Conservation (phyloP, 2,888 invertebrate species). For the Malthinus flaveolus region DNA sequence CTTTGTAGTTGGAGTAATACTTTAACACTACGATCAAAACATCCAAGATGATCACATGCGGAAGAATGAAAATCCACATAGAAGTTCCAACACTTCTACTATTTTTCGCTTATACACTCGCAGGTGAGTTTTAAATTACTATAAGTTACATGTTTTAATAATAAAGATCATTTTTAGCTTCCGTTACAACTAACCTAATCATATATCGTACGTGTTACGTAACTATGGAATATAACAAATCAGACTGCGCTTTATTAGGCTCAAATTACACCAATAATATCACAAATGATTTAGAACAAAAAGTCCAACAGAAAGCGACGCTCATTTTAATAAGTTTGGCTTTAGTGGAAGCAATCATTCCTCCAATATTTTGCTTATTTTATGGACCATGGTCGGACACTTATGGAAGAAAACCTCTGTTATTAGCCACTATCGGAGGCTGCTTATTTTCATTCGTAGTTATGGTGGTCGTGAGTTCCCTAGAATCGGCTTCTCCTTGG, state of each 20-base stretch:
- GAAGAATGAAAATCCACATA: conserved; percentile 8
- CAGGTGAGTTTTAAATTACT: conserved; percentile 31
- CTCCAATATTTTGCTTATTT: conserved; percentile 70
- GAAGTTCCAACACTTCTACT: conserved; percentile 33
- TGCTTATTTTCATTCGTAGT: conserved; percentile 7
- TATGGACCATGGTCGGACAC: conserved; percentile 83
- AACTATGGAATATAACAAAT: conserved; percentile 59
- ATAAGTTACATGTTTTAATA: background rate
- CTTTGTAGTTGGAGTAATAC: background rate
- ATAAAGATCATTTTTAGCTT: conserved; percentile 53
- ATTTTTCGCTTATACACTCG: conserved; percentile 34
- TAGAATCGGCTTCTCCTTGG: conserved; percentile 45
- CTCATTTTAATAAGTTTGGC: conserved; percentile 65
- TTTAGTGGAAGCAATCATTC: conserved; percentile 67
- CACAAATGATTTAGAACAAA: conserved; percentile 56
- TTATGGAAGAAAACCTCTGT: conserved; percentile 73
- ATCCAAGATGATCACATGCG: conserved; percentile 4
- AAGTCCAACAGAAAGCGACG: conserved; percentile 69
- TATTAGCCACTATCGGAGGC: conserved; percentile 61
- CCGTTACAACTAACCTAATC: conserved; percentile 68
- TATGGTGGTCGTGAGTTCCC: conserved; percentile 7
- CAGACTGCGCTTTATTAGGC: conserved; percentile 64
- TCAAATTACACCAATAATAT: conserved; percentile 58
- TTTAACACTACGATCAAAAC: background rate
- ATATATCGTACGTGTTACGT: conserved; percentile 71